phyloP scores from a whole-genome alignment of 2,797 vertebrate genomes.

The Notamacropus eugenii region DNA sequence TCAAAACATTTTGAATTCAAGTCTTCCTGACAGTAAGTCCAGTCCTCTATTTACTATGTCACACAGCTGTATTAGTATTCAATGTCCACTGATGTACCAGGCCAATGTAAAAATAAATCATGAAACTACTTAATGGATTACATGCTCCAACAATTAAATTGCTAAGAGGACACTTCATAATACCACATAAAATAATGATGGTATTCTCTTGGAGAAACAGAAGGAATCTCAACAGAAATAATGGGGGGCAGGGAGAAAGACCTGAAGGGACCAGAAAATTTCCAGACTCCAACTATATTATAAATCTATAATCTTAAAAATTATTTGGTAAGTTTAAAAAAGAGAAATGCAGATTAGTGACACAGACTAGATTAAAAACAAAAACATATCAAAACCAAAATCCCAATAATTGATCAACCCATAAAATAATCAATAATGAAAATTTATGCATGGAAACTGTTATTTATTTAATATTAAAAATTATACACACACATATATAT shows the following conservation, averaged over 20 bases:
- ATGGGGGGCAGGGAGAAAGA: neutral
- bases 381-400: neutral
- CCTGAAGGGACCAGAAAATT: neutral
- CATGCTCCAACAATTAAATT: neutral
- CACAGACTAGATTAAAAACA: neutral
- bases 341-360: neutral
- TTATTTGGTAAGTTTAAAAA: neutral
- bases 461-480: neutral
- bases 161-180: neutral
- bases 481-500: no score
- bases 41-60: neutral
- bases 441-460: neutral
- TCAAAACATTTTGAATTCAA: no score
- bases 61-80: neutral
- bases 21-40: neutral
- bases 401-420: neutral
- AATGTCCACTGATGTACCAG: neutral
- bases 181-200: neutral
- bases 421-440: neutral
- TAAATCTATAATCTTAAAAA: neutral
- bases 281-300: neutral
- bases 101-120: neutral
- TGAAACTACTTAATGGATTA: neutral
- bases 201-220: neutral
- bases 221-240: neutral